Base-by-base conservation (phyloP, 2,113 vertebrate genomes). In the Prionailurus bengalensis region DNA sequence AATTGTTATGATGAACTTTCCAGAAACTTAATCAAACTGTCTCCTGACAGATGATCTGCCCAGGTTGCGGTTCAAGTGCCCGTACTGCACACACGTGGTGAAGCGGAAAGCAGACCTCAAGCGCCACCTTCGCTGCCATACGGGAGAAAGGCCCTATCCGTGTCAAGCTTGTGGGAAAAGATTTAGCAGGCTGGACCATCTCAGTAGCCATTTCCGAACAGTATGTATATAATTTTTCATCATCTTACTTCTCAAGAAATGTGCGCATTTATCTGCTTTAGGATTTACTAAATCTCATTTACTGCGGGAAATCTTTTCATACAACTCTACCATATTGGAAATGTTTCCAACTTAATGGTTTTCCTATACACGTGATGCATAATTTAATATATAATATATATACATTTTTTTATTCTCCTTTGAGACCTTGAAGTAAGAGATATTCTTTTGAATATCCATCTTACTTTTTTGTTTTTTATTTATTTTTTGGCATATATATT, bases 41-140 rank as follows among this genome's bases (percentile, higher is more conserved):
- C 93, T 96, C n/a, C 19, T 80, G 71, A 82, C 99, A 99, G 99
- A 99, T 95, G 99, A 99, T 58, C 99, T 99, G 97, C 99, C 99
- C 73, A 98, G 99, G 79, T 99, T 99, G 99, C 99, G 99, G 88
- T 99, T 99, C 98, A 99, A 99, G 98, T 99, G 99, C 89, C 99
- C 99, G 0, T 99, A 99, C 98, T 99, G 99, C 97, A 99, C 99
- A 4, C 99, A 99, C 3, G 99, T 99, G 91, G 99, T 99, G 91
- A 99, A 99, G 97, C 99, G 99, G 95, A 99, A 99, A 98, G 99
- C 99, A 0, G 99, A 99, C 98, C 99, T 99, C 16, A 99, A 99
- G 98, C 99, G 99, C 21, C 99, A 99, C 98, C 99, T 99, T 31
- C 99, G 99, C 65, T 99, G 99, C 81, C 99, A 99, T 51, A 99